Percentiles rank a stretch among this genome's conserved stretches.
phyloP scores from a whole-genome alignment of 1,140 invertebrate genomes.

The Nymphalis io region DNA sequence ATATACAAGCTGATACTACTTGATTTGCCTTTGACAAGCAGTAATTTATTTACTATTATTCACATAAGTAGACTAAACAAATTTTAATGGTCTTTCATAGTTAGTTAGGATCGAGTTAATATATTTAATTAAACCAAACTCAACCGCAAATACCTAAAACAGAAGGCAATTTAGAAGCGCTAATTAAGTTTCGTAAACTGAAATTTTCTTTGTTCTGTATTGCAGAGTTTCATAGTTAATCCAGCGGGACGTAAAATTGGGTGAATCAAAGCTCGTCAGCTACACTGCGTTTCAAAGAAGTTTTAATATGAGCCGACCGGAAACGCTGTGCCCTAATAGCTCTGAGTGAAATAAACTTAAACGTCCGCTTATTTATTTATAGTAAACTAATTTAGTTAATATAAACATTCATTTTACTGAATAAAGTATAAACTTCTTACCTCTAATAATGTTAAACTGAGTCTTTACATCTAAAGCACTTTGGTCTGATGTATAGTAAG shows the following conservation, averaged over 20 bases:
- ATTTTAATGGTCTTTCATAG: background rate
- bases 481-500: too few species aligned
- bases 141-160: constrained; percentile 23
- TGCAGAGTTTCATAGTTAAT: constrained; percentile 47
- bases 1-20: too few species aligned
- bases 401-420: background rate
- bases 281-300: constrained; percentile 42
- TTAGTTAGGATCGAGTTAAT: constrained; percentile 19
- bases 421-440: background rate
- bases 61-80: background rate
- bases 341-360: constrained; percentile 27
- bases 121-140: constrained; percentile 18
- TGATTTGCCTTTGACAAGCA: too few species aligned
- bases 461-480: too few species aligned
- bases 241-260: constrained; percentile 57
- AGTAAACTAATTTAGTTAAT: constrained; percentile 13
- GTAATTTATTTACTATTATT: too few species aligned
- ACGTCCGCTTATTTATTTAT: constrained; percentile 11
- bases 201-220: constrained; percentile 60
- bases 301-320: constrained; percentile 32
- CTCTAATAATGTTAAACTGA: too few species aligned
- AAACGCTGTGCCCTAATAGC: constrained; percentile 16
- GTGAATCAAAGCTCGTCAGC: constrained; percentile 57
- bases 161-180: constrained; percentile 35
- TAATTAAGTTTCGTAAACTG: constrained; percentile 53